Conservation (phyloP, 1,140 invertebrate genomes). For the Diabrotica undecimpunctata region DNA sequence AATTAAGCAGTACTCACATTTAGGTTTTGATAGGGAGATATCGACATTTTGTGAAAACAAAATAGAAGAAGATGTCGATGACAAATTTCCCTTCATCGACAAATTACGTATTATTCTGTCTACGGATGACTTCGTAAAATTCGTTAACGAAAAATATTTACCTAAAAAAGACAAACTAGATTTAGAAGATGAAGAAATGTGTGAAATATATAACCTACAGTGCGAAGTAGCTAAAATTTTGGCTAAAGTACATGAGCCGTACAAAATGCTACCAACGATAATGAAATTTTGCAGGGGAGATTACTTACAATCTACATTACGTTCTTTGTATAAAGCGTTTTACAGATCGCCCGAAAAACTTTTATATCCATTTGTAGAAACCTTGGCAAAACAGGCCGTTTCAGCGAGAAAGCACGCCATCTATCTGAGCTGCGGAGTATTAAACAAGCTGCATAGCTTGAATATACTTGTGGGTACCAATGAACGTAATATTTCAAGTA, state of each 20-base stretch:
- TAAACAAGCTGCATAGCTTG: background rate
- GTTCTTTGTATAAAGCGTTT: slow-evolving; percentile 14
- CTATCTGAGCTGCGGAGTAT: slow-evolving; percentile 19
- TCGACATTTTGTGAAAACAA: background rate
- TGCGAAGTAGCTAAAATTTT: slow-evolving; percentile 9
- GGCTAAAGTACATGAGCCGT: slow-evolving; percentile 7
- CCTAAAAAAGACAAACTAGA: slow-evolving; percentile 18
- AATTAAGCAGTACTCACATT: slow-evolving; percentile 19
- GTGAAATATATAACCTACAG: slow-evolving; percentile 20
- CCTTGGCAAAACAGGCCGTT: slow-evolving; percentile 18
- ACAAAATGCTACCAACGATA: slow-evolving; percentile 13
- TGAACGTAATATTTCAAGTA: slow-evolving; percentile 14
- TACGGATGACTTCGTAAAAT: slow-evolving; percentile 14
- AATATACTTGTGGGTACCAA: background rate
- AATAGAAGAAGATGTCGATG: background rate
- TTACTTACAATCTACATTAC: slow-evolving; percentile 19
- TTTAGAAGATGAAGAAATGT: slow-evolving; percentile 15
- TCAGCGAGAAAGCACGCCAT: slow-evolving; percentile 22
- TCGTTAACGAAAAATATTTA: slow-evolving; percentile 10
- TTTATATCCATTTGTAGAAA: slow-evolving; percentile 14
- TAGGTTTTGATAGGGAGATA: slow-evolving; percentile 16
- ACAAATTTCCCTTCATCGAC: background rate
- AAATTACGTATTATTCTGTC: slow-evolving; percentile 10
- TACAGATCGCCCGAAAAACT: slow-evolving; percentile 19
- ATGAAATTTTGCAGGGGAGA: slow-evolving; percentile 22